Percentiles rank a stretch among this genome's conserved stretches.
phyloP scores from a whole-genome alignment of 2,113 vertebrate genomes.

The Malurus cyaneus region DNA sequence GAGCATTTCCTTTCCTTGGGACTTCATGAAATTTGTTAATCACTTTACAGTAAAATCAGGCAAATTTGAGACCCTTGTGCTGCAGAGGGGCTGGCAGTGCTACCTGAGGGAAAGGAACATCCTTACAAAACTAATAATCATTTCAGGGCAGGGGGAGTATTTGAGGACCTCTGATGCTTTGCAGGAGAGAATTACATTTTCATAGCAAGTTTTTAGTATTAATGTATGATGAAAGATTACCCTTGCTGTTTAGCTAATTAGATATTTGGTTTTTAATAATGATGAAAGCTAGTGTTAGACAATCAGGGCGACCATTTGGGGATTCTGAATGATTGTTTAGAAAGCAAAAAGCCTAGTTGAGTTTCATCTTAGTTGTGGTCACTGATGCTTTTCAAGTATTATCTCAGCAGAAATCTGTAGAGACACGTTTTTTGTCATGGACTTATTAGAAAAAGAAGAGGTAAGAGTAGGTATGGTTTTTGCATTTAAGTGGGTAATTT shows the following conservation, averaged over 20 bases:
- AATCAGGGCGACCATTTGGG: neutral
- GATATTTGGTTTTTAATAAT: neutral
- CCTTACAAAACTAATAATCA: neutral
- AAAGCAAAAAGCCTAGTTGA: neutral
- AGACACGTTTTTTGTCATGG: neutral
- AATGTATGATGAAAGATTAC: neutral
- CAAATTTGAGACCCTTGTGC: neutral
- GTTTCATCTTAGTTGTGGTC: neutral
- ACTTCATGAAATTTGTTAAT: neutral
- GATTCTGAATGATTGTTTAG: neutral
- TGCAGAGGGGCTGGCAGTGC: neutral
- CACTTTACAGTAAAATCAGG: neutral
- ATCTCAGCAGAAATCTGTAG: neutral
- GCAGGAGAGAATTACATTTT: neutral
- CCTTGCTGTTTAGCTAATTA: slow-evolving; percentile 7
- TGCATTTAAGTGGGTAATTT: neutral
- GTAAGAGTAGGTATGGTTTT: neutral
- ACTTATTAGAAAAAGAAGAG: neutral
- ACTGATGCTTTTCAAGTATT: neutral
- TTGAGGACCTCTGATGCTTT: neutral
- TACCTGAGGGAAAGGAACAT: neutral
- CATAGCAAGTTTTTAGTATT: neutral
- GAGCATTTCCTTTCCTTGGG: neutral
- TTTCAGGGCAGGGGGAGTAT: neutral
- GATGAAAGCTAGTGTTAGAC: neutral